Base-by-base conservation (phyloP, 2,888 invertebrate species). In the Drosophila multiciliata region DNA sequence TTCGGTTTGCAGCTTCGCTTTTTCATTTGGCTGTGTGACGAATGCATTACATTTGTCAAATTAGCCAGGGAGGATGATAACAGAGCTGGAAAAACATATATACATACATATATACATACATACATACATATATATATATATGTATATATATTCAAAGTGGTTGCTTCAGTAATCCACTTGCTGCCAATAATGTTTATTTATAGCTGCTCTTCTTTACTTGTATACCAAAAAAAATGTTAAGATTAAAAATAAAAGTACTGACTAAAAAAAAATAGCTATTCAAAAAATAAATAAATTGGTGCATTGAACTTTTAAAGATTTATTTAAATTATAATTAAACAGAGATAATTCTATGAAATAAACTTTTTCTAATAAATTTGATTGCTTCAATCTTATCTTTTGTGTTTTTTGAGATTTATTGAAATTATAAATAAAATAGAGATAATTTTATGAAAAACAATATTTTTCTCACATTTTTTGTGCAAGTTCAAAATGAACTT, bases 31-130 rank as follows among this genome's bases (percentile, higher is more conserved):
- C 50, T 71, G 80, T 73, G 83, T 81, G 72, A 75, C 87, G 78
- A 87, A 88, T 88, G 80, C 78, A 53, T 60, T 64, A 72, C 87
- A 85, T 85, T 85, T 87, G 87, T 89, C 85, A 85, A 89, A 85
- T 85, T 89, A 84, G 89, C 84, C 62, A 60, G 61, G 67, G 61
- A 58, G 66, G 72, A 78, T 23, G 23, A 36, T 78, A 85, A 66
- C 54, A 57, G 45, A 3, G 42, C n/a, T 8, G 38, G 59, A 23
- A 23, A 12, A 42, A 38, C 12, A 35, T 1, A 53, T 36, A 36
- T 17, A 36, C 2, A 36, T 8, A 17, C 15, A 15, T n/a, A 9
- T 5, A 20, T 7, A 12, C 3, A 12, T 12, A 1, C 7, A 20
- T 12, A 45, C 20, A 38, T 17, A 4, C 17, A 40, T n/a, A 0